Conservation (phyloP, 1,140 invertebrate species). For the Cryptotermes secundus region DNA sequence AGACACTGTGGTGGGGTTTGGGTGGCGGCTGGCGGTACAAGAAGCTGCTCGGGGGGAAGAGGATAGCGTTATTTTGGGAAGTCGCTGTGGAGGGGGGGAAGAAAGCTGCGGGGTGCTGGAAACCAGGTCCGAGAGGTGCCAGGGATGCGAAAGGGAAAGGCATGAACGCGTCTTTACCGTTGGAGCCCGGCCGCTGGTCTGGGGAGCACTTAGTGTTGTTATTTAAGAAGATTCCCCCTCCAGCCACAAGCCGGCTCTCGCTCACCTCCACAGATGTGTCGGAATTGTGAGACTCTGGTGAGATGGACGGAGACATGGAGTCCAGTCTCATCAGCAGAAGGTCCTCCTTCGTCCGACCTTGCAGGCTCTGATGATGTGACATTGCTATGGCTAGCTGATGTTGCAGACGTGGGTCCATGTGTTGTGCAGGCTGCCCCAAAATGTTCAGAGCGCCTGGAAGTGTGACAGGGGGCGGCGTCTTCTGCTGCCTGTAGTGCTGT, state of each 20-base stretch:
- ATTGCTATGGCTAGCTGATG: constrained; percentile 45
- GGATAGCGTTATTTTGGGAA: neutral
- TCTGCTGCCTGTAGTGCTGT: constrained; percentile 33
- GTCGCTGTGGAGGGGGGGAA: constrained; percentile 52
- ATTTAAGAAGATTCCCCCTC: constrained; percentile 48
- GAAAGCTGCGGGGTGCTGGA: constrained; percentile 58
- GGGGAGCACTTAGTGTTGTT: constrained; percentile 56
- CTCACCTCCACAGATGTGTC: constrained; percentile 67
- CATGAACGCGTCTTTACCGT: constrained; percentile 52
- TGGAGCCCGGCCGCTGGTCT: constrained; percentile 41
- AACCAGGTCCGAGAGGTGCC: constrained; percentile 58
- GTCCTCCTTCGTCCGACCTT: constrained; percentile 58
- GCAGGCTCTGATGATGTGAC: constrained; percentile 35
- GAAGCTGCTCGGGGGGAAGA: constrained; percentile 10
- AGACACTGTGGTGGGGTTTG: neutral
- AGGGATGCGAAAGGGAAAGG: constrained; percentile 56
- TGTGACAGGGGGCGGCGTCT: constrained; percentile 43
- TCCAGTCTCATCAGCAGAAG: constrained; percentile 62
- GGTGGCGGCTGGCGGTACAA: neutral
- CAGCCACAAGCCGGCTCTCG: constrained; percentile 46
- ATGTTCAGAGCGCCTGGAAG: constrained; percentile 43
- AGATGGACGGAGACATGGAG: constrained; percentile 65
- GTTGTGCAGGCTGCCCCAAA: constrained; percentile 47
- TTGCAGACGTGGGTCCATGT: constrained; percentile 52
- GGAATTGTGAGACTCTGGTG: constrained; percentile 74